Evolutionary conservation across 1,140 invertebrate genomes (phyloP).

Genomic region (Holcopasites calliopsidis): DNA sequence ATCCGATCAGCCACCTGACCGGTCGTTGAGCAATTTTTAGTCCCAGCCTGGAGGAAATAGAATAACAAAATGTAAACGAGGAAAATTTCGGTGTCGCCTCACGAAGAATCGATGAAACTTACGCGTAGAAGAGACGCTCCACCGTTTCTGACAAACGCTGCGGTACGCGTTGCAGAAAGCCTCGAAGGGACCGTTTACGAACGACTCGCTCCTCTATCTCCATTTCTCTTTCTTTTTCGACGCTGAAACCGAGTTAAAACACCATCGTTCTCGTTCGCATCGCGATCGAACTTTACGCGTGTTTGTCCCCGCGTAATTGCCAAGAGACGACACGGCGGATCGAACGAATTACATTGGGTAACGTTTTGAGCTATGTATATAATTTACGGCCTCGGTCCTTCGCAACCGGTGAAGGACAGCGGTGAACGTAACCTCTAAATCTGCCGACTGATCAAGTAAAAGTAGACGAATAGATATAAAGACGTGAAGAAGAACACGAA

Average conservation of each 20-base stretch:
- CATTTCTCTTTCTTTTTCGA: slow-evolving; percentile 53
- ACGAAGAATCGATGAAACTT: slow-evolving; percentile 26
- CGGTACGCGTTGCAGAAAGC: slow-evolving; percentile 61
- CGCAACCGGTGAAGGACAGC: neutral
- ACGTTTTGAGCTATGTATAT: neutral
- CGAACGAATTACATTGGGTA: neutral
- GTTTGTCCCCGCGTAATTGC: no score
- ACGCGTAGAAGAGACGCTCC: slow-evolving; percentile 74
- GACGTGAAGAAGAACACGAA: slow-evolving; percentile 21
- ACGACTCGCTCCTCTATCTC: slow-evolving; percentile 50
- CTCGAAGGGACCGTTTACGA: slow-evolving; percentile 31
- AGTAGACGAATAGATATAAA: slow-evolving; percentile 11
- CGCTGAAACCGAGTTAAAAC: slow-evolving; percentile 15
- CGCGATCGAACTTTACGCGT: slow-evolving; percentile 5
- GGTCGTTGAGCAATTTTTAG: slow-evolving; percentile 69
- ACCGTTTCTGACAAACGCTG: slow-evolving; percentile 65
- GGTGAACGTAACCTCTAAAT: slow-evolving; percentile 34
- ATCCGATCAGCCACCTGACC: slow-evolving; percentile 70
- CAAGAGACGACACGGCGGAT: neutral
- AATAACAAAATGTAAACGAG: neutral
- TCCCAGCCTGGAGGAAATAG: slow-evolving; percentile 67
- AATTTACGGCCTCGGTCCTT: neutral
- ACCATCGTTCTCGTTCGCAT: neutral
- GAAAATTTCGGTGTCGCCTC: neutral
- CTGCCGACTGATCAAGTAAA: slow-evolving; percentile 24